Evolutionary conservation across 2,797 vertebrate genomes (phyloP), one percentile per base, ranked within the genome.

Genomic region (Leucoraja ocellata): DNA sequence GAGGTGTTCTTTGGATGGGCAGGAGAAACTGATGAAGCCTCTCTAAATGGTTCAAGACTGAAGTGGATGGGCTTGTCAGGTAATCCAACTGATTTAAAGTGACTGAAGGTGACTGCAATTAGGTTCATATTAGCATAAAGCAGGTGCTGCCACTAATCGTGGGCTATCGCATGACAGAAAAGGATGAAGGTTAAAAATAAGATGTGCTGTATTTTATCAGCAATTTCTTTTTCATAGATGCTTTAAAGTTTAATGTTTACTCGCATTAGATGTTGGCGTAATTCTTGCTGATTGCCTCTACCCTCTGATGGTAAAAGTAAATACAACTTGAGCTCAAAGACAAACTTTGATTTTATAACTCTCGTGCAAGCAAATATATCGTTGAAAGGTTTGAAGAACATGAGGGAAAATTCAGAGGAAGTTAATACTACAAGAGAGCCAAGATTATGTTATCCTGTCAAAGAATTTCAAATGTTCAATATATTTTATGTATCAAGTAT

Each of bases 51-150:
- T 95, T 95, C 95, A 95, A 95, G 95, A 95, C 94, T 96, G 96
- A 95, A 97, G 94, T 96, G 95, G 96, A 96, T 95, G 96, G 96
- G 96, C 95, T 96, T 97, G 96, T 96, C 97, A 97, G 97, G 97
- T 97, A 97, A 98, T 96, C 94, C 94, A 94, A 96, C 93, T 95
- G 95, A 96, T 95, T 95, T 95, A 96, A 96, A 96, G 95, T 96
- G 95, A 96, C 95, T 95, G 96, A 96, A 96, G 96, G 95, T 96
- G 95, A 96, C 95, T 96, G 95, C 97, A 96, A 97, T 97, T 97
- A 96, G 96, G 93, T 96, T 95, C 95, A 97, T 96, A 97, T 96
- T 97, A 96, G 96, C 96, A 95, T 95, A 95, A 94, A 95, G 95
- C 96, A 96, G 95, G 95, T 96, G 95, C 95, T 96, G 96, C 94